Evolutionary conservation across 2,888 invertebrate genomes (phyloP), one percentile per base, ranked within the genome.

Genomic region (Microplitis deprimator): DNA sequence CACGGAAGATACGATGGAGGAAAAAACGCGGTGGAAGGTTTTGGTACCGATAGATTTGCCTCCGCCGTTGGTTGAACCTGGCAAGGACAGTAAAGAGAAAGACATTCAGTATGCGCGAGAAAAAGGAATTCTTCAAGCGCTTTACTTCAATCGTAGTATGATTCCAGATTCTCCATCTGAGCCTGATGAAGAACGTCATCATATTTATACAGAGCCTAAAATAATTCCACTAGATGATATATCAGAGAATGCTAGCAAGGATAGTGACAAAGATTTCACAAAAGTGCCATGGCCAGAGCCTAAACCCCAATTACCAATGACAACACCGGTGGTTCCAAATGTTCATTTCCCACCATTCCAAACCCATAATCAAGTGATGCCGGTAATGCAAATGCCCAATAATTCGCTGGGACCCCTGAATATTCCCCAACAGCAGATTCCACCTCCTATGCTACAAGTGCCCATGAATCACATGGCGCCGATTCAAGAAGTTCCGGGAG

Each of bases 161-260:
- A 94, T 97, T 80, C 97, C 98, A 0, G 97, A 97, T 86, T 94
- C 95, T 39, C 92, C 97, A 0, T 92, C 93, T 29, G 98, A 98
- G 90, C 96, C 98, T 1, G 97, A 98, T 83, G 91, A 94, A 75
- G 97, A 97, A 90, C 93, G 93, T 17, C 94, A 95, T 84, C 91
- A 91, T 41, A 92, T 93, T 61, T 93, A 94, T 81, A 92, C 93
- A 3, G 97, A 97, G 87, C 95, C 96, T 0, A 93, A 94, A 79
- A 91, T 93, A 17, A 97, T 98, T 90, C 98, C 98, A 0, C 90
- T 97, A 75, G 97, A 97, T 81, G 98, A 98, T 91, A 93, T 95
- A 5, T 94, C 95, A 0, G 96, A 96, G 6, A 95, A 94, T 13
- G 50, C 50, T 13, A 50, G 50, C 88, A 94, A 95, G 79, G 96